Base-by-base conservation (phyloP, 1,140 invertebrate species). In the Bombus confusus region DNA sequence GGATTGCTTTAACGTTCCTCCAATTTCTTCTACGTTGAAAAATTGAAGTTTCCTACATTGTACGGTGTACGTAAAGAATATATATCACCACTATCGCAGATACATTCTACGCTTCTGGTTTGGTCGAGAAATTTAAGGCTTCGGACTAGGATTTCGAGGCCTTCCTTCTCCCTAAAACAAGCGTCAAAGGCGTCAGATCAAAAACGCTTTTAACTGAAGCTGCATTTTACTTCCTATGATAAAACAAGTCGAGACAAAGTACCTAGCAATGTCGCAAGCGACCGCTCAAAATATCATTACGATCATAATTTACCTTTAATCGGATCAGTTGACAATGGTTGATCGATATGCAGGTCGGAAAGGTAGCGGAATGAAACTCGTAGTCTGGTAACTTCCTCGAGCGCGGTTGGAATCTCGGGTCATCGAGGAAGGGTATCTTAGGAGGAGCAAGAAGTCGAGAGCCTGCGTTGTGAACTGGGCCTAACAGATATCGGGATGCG, bases 401-500 rank as follows among this genome's bases (percentile, higher is more conserved):
- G n/a, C 13, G 41, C 25, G 62, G 66, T 6, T 68, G 78, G 78
- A 80, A 80, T 80, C 52, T 57, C 59, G 37, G 69, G 52, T 80
- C 68, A 87, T 87, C 75, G 43, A 39, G 28, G 80, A 66, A 80
- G 76, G 64, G 64, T 86, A 74, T 79, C 82, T 77, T 73, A 31
- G 28, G 18, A 68, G 52, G 62, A 66, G 39, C 37, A 78, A 78
- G 57, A 85, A 52, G n/a, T 66, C 10, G 25, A 25, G 72, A 52
- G 37, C 37, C 64, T 66, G 57, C 82, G 78, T 83, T 90, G 90
- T 90, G 90, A 82, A 89, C 64, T 64, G 69, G 62, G 80, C 88
- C 69, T 91, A 89, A 91, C 87, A 86, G 88, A 92, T 91, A 91
- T 86, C 91, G 89, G 83, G 90, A 91, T 92, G 91, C 90, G 91